phyloP scores from a whole-genome alignment of 2,888 invertebrate genomes.

The Drosophila pseudotalamancana region DNA sequence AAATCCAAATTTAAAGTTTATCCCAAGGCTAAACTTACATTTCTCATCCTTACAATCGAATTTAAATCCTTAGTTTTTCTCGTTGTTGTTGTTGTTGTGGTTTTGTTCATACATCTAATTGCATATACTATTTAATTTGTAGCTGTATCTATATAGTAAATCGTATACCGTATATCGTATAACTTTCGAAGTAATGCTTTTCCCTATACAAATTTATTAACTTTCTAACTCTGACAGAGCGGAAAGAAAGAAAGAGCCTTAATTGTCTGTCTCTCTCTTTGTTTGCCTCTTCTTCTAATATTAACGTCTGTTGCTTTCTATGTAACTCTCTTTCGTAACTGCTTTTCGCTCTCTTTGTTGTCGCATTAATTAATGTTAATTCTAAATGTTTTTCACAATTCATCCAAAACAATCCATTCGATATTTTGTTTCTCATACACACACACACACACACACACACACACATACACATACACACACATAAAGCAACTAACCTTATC shows the following conservation, averaged over 20 bases:
- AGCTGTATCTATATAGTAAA: background rate
- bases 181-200: slow-evolving; percentile 6
- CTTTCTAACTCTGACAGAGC: too few relatives aligned
- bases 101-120: background rate
- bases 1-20: slow-evolving; percentile 3
- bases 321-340: background rate
- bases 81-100: slow-evolving; percentile 5
- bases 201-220: too few relatives aligned
- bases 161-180: background rate
- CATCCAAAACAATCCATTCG: background rate
- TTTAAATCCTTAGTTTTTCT: background rate
- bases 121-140: background rate
- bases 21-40: background rate
- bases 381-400: background rate
- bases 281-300: background rate
- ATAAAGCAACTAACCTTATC: background rate
- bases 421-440: slow-evolving; percentile 15
- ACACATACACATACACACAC: background rate
- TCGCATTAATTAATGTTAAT: too few relatives aligned
- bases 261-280: background rate
- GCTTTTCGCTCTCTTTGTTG: slow-evolving; percentile 10
- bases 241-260: too few relatives aligned
- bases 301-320: background rate
- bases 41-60: background rate
- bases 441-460: slow-evolving; percentile 2